Evolutionary conservation across 2,888 invertebrate genomes (phyloP).

Genomic region (Lasioglossum malachurum): DNA sequence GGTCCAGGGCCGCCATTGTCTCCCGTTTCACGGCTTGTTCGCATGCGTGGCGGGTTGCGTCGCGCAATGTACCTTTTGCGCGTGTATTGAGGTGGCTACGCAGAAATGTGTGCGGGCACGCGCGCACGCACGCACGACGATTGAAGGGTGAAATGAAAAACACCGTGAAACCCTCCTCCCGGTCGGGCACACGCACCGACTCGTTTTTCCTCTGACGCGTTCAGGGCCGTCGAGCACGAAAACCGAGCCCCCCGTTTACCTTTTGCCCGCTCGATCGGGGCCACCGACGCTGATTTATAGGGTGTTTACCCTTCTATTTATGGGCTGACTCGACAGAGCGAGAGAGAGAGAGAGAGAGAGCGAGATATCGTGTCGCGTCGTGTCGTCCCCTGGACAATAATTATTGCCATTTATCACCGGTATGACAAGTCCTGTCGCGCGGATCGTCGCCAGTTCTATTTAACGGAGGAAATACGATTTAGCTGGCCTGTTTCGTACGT

Average conservation of each 20-base stretch:
- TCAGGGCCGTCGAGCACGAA: constrained; percentile 70
- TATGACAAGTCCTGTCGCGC: background rate
- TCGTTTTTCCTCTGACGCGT: constrained; percentile 54
- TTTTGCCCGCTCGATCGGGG: constrained; percentile 53
- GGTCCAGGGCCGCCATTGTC: constrained; percentile 61
- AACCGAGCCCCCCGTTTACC: constrained; percentile 49
- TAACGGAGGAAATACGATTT: background rate
- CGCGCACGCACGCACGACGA: background rate
- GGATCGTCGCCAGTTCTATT: background rate
- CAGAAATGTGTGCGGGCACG: constrained; percentile 22
- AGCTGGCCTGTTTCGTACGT: background rate
- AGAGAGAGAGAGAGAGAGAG: background rate
- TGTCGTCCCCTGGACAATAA: background rate
- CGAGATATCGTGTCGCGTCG: background rate
- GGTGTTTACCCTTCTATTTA: constrained; percentile 61
- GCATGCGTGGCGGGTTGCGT: constrained; percentile 33
- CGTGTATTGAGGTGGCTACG: constrained; percentile 49
- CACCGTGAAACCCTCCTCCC: constrained; percentile 70
- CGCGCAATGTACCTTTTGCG: constrained; percentile 30
- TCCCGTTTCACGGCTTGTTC: constrained; percentile 22
- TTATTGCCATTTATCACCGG: background rate
- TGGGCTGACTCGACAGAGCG: constrained; percentile 3
- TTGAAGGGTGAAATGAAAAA: constrained; percentile 75
- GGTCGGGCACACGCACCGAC: constrained; percentile 23
- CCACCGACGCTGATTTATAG: constrained; percentile 46